phyloP scores from a whole-genome alignment of 2,797 vertebrate species.

The Psittacula echo region DNA sequence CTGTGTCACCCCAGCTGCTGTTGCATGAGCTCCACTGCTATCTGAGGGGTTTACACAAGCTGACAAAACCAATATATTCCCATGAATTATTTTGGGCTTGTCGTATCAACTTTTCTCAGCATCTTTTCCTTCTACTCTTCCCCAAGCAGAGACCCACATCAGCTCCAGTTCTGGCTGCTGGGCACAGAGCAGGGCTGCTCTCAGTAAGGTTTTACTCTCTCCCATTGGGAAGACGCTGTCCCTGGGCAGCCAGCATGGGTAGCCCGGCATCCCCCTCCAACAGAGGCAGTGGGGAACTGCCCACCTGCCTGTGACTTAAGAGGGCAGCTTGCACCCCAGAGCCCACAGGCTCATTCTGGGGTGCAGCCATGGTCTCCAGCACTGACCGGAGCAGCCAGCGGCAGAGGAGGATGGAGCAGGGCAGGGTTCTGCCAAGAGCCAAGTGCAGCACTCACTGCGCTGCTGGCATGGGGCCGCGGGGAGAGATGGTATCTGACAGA shows the following conservation, averaged over 20 bases:
- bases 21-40: fast-evolving
- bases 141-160: fast-evolving
- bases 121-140: background rate
- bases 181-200: background rate
- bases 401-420: background rate
- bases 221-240: background rate
- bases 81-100: background rate
- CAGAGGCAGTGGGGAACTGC: background rate
- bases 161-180: background rate
- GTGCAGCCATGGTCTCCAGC: background rate
- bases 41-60: background rate
- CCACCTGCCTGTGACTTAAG: background rate
- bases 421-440: background rate
- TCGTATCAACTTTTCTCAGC: background rate
- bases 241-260: background rate
- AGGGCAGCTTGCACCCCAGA: fast-evolving
- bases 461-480: fast-evolving
- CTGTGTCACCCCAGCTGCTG: background rate
- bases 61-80: background rate
- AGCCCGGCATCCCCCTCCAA: background rate
- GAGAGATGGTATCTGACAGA: constrained; percentile 57
- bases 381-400: fast-evolving
- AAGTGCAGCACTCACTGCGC: background rate
- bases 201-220: background rate
- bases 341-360: fast-evolving